Base-by-base conservation (phyloP, 2,113 vertebrate species). In the Naja naja region DNA sequence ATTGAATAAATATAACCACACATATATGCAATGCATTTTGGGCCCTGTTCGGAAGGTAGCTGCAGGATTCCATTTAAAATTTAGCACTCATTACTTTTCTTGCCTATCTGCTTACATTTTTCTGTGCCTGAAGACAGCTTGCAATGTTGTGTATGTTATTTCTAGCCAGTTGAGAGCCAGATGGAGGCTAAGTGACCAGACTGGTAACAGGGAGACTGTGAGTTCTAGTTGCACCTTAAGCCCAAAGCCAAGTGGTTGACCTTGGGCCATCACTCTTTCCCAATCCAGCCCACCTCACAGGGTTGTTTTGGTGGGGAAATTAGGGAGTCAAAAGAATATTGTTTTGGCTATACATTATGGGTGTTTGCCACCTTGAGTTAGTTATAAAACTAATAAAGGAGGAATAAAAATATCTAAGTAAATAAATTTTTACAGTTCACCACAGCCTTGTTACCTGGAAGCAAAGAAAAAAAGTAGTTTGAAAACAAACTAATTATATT, bases 401-500 rank as follows among this genome's bases (percentile, higher is more conserved):
- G 25, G 10, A 27, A 64, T 64, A 64, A 64, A 64, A 64, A 64
- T 64, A 60, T 11, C 25, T 27, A 64, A 64, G 27, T 11, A 64
- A 64, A 60, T 60, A 60, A 12, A 1, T 30, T 30, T 60, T 60
- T 60, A 22, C 86, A 55, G 91, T 91, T n/a, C 11, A 94, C 90
- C 90, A 92, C 0, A 49, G 0, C 3, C 88, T 8, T 49, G 0
- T 47, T 92, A 92, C 3, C 85, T 94, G 92, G 69, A 18, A 93
- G 93, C 89, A 93, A 69, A 64, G 58, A 30, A 30, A 64, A 60
- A 39, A 81, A 85, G 58, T 74, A 14, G 47, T 12, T 30, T 87
- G 91, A 92, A 96, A 96, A 94, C 95, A 95, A 95, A 89, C 60
- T 27, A 47, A 43, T 54, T 85, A 89, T 89, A 89, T 7, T 92